Evolutionary conservation across 2,113 vertebrate genomes (phyloP).

Genomic region (Cygnus atratus): DNA sequence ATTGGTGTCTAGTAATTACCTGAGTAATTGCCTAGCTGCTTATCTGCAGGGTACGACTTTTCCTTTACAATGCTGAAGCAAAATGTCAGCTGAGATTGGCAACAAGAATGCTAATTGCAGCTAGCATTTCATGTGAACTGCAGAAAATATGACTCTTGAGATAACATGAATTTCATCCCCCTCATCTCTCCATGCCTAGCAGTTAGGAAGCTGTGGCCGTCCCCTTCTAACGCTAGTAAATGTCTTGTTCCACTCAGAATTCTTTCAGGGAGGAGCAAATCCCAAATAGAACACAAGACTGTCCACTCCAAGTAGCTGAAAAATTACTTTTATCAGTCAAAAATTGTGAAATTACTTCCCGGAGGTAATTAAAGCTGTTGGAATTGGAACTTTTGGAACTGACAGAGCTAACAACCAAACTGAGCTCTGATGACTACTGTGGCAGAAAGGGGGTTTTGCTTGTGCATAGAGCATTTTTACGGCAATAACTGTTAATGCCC

Average conservation of each 20-base stretch:
- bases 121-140: not conserved
- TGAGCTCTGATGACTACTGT: not conserved
- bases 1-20: not conserved
- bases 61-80: not conserved
- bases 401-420: not conserved
- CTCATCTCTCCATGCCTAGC: not conserved
- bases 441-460: not conserved
- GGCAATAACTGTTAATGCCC: not conserved
- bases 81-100: not conserved
- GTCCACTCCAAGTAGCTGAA: not conserved
- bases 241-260: not conserved
- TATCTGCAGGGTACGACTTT: not conserved
- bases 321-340: not conserved
- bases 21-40: not conserved
- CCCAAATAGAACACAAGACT: not conserved
- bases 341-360: not conserved
- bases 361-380: not conserved
- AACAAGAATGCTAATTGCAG: not conserved
- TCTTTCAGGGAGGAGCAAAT: not conserved
- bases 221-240: not conserved
- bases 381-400: not conserved
- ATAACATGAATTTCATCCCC: not conserved
- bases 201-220: not conserved
- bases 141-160: not conserved
- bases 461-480: not conserved